Percentiles rank a stretch among this genome's conserved stretches.
phyloP scores from a whole-genome alignment of 2,888 invertebrate genomes.

The Nemurella pictetii region DNA sequence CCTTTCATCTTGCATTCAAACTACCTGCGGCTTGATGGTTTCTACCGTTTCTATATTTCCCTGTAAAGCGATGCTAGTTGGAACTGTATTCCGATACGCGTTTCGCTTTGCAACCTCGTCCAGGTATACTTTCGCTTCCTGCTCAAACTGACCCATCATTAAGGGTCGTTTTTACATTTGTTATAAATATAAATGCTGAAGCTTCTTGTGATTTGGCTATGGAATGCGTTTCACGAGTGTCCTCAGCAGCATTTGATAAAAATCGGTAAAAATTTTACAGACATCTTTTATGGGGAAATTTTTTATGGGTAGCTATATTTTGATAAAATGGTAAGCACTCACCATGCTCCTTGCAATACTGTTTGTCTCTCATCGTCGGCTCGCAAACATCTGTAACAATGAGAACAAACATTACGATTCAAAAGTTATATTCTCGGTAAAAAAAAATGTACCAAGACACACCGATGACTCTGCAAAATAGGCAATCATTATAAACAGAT shows the following conservation, averaged over 20 bases:
- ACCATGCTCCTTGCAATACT: constrained; percentile 50
- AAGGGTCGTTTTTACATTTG: background rate
- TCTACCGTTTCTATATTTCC: too few relatives aligned
- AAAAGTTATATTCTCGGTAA: too few relatives aligned
- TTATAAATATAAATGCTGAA: background rate
- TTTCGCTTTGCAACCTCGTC: too few relatives aligned
- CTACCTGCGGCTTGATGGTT: too few relatives aligned
- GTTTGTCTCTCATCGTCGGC: constrained; percentile 48
- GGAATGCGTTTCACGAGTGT: background rate
- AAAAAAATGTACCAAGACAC: background rate
- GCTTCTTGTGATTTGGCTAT: background rate
- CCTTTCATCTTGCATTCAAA: too few relatives aligned
- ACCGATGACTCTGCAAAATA: constrained; percentile 2
- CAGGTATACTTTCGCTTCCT: background rate
- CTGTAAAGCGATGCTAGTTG: too few relatives aligned
- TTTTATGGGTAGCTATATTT: too few relatives aligned
- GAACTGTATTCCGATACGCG: too few relatives aligned
- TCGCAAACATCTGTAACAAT: constrained; percentile 50
- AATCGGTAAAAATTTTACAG: too few relatives aligned
- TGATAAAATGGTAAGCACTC: constrained; percentile 24
- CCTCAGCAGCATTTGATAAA: too few relatives aligned
- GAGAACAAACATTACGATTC: constrained; percentile 38
- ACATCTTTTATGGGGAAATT: background rate
- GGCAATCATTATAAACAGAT: background rate
- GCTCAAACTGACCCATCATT: background rate